Evolutionary conservation across 2,113 vertebrate genomes (phyloP).

Genomic region (Albula goreensis): DNA sequence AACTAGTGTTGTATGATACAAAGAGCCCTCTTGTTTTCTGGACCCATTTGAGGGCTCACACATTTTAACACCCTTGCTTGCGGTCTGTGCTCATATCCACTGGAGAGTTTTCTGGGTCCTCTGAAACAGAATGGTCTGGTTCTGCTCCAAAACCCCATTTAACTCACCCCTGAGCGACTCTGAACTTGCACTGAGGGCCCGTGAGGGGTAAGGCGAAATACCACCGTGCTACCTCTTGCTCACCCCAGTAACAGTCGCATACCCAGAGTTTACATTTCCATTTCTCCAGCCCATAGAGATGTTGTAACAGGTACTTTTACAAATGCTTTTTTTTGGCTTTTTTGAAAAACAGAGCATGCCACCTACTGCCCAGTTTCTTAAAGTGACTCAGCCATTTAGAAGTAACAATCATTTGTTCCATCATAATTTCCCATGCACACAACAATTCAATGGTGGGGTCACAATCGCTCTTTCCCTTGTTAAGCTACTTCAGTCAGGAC

Average conservation of each 20-base stretch:
- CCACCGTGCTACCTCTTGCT: neutral
- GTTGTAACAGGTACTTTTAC: neutral
- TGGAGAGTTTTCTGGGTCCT: neutral
- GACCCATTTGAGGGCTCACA: neutral
- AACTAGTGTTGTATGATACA: neutral
- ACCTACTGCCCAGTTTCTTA: neutral
- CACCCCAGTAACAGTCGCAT: neutral
- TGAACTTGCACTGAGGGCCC: neutral
- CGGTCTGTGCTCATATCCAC: neutral
- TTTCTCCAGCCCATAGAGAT: slow-evolving; percentile 5
- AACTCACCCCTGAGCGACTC: neutral
- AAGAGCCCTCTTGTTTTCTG: neutral
- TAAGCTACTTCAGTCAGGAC: neutral
- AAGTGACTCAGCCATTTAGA: neutral
- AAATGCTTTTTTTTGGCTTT: slow-evolving; percentile 5
- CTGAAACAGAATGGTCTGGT: neutral
- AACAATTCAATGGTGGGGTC: neutral
- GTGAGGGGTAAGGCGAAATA: neutral
- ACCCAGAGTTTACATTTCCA: neutral
- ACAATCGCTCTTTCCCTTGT: neutral
- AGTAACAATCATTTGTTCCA: neutral
- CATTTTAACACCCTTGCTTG: neutral
- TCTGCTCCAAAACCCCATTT: slow-evolving; percentile 1
- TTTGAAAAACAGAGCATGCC: neutral
- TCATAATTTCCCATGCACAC: neutral